Conservation (phyloP, 2,888 invertebrate species). For the Microplitis deprimator region DNA sequence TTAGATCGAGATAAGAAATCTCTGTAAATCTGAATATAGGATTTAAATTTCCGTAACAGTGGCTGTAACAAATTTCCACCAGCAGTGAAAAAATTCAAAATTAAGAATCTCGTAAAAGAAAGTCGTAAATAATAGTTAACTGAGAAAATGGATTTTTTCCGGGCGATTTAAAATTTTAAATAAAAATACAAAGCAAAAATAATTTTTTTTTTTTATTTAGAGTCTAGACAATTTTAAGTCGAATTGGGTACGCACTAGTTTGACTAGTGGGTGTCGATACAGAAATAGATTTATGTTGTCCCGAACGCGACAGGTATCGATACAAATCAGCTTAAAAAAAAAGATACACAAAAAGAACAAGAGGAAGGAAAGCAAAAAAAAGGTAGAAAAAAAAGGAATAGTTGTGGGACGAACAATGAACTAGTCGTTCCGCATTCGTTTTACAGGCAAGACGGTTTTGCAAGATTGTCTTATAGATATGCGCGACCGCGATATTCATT, state of each 20-base stretch:
- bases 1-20: too few species aligned
- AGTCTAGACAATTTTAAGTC: conserved; percentile 2
- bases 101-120: too few species aligned
- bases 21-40: too few species aligned
- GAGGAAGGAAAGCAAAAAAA: conserved; percentile 6
- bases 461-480: conserved; percentile 32
- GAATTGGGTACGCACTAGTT: neutral
- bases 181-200: too few species aligned
- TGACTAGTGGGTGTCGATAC: neutral
- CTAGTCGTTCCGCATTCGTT: conserved; percentile 35
- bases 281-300: conserved; percentile 54
- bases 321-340: conserved; percentile 49
- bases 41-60: too few species aligned
- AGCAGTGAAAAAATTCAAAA: too few species aligned
- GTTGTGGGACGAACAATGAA: conserved; percentile 21
- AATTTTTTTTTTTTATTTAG: neutral
- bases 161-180: neutral
- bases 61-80: too few species aligned
- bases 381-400: neutral
- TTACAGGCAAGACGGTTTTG: conserved; percentile 18
- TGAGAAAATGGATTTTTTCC: neutral
- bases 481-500: conserved; percentile 1
- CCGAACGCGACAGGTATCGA: conserved; percentile 50
- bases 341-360: neutral
- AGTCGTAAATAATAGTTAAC: neutral